Base-by-base conservation (phyloP, 2,888 invertebrate species). In the Drosophila macrospina region DNA sequence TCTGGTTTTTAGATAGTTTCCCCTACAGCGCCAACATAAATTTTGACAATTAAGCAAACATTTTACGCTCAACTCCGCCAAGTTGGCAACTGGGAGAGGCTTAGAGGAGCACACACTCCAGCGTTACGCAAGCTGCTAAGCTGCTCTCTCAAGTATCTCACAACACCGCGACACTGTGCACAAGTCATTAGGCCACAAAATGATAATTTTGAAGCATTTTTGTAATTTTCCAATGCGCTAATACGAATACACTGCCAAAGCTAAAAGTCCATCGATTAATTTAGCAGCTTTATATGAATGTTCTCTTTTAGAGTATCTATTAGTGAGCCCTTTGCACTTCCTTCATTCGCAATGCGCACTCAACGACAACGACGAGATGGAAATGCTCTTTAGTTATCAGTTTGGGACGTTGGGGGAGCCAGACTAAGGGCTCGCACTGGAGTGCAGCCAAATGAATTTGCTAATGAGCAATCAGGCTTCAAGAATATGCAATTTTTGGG, bases 391-490 rank as follows among this genome's bases (percentile, higher is more conserved):
- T 34, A 71, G 60, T 62, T 75, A 75, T 75, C 75, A 64, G 63
- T 42, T 54, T 6, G 60, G 57, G 28, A 34, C 37, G 26, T 0
- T 15, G 44, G 37, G 37, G 10, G 11, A 26, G 7, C 13, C 8
- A 10, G 24, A 15, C 36, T 50, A 42, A 65, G 57, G 56, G 55
- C 16, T 56, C 10, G 39, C 56, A 55, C 51, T 83, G 86, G 80
- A 83, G 80, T 83, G 86, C 76, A 78, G 83, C 83, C 83, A 86
- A 83, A 86, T 82, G 83, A 86, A 83, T 80, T 83, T 71, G 72
- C 83, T 80, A 86, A 84, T 86, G 86, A 84, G 83, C 86, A 83
- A 86, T 83, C 72, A 78, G 78, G 86, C 83, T 76, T 83, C 69
- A 74, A 60, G 74, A 82, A 83, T 82, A 74, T 72, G 67, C 57